These are phyloP conservation scores for Capitulum mitella DNA, from an alignment of 2,888 invertebrate genomes.

Conservation along the genomic window DNA sequence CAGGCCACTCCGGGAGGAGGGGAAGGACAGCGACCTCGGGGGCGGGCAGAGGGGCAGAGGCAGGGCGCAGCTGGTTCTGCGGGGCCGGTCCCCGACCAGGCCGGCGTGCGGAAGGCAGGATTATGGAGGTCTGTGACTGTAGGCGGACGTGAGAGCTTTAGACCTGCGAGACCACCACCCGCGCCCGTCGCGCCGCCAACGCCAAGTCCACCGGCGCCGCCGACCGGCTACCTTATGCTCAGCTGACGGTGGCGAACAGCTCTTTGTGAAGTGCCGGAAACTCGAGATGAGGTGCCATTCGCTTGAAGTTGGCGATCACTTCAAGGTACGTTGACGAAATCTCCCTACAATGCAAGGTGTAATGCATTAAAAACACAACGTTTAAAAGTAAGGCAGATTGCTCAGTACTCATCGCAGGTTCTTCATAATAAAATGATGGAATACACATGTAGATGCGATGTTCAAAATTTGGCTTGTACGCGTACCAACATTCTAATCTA, in stretches of 20 bases:
- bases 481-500: no score
- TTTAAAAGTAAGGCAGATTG: no score
- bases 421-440: no score
- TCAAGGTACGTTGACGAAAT: conserved; percentile 89
- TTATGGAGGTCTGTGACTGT: background rate
- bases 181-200: background rate
- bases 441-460: no score
- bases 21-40: no score
- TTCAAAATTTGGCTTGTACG: no score
- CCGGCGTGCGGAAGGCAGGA: background rate
- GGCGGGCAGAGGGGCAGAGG: no score
- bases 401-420: no score
- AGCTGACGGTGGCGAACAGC: conserved; percentile 79
- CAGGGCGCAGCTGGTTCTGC: no score
- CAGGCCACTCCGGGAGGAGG: no score
- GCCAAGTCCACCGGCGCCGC: background rate
- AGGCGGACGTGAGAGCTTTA: background rate
- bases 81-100: background rate
- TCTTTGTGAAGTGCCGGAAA: conserved; percentile 97
- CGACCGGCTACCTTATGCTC: conserved; percentile 28
- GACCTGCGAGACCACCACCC: background rate
- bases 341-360: conserved; percentile 63
- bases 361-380: no score
- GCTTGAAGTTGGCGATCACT: conserved; percentile 86
- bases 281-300: conserved; percentile 81